These are phyloP conservation scores for Podiceps cristatus DNA, from an alignment of 2,113 vertebrate species.

Conservation along the genomic window DNA sequence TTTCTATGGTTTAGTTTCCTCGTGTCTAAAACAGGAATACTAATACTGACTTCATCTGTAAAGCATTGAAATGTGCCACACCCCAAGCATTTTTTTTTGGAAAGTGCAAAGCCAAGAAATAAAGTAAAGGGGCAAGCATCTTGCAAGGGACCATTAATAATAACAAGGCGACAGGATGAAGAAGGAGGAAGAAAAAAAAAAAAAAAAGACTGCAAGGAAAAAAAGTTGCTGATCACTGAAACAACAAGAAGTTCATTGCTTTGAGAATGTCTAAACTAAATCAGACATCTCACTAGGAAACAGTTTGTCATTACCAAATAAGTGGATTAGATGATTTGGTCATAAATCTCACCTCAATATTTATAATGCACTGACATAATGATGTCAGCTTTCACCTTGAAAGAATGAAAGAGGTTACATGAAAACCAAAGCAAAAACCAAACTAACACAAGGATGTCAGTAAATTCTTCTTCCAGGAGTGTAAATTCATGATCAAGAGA, in stretches of 20 bases:
- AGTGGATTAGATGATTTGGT: background rate
- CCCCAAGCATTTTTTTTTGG: background rate
- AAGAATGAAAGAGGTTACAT: background rate
- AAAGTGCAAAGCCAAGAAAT: background rate
- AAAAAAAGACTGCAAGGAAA: background rate
- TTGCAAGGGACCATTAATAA: background rate
- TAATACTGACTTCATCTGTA: background rate
- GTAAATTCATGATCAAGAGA: background rate
- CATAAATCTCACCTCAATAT: background rate
- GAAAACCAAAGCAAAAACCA: background rate
- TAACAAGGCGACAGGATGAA: background rate
- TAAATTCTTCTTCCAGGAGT: background rate
- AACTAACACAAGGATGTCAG: background rate
- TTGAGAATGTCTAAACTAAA: background rate
- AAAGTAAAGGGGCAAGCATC: background rate
- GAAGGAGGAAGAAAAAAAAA: background rate
- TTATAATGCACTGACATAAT: background rate
- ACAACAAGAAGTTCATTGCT: background rate
- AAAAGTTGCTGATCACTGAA: background rate
- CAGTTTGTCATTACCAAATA: background rate
- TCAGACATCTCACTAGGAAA: background rate
- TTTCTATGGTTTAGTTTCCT: background rate
- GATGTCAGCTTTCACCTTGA: background rate
- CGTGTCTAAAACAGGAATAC: background rate
- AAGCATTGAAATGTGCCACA: background rate